These are phyloP conservation scores for Motacilla tschutschensis DNA, from an alignment of 2,113 vertebrate species.

Conservation along the genomic window DNA sequence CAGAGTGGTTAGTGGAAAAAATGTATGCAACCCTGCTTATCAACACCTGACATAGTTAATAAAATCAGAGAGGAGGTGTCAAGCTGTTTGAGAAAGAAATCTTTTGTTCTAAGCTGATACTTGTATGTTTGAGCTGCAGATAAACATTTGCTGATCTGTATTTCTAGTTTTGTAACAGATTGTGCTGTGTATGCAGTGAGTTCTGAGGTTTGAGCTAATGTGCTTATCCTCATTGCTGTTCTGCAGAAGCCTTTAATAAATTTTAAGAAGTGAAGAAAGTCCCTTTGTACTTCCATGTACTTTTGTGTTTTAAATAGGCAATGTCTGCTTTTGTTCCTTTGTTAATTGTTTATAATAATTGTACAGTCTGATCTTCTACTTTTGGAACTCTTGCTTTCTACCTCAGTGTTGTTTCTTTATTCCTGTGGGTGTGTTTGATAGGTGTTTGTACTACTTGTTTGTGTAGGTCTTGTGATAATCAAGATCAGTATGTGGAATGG, in stretches of 20 bases:
- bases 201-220: background rate
- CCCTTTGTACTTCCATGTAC: background rate
- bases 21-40: background rate
- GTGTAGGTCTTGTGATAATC: background rate
- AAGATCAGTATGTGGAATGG: background rate
- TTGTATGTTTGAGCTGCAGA: background rate
- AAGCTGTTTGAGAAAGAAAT: background rate
- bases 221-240: background rate
- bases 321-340: background rate
- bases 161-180: background rate
- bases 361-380: background rate
- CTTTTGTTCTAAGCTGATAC: background rate
- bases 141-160: background rate
- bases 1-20: background rate
- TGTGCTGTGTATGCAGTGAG: background rate
- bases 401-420: background rate
- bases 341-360: background rate
- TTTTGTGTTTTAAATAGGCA: background rate
- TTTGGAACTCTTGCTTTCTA: background rate
- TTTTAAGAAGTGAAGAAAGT: slow-evolving; percentile 45
- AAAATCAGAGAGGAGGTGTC: background rate
- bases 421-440: background rate
- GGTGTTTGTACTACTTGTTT: background rate
- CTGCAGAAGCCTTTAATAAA: slow-evolving; percentile 25
- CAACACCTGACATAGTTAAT: background rate